A percentile compares a stretch with the other conserved stretches of the same genome.
phyloP scores from a whole-genome alignment of 2,113 vertebrate species.

The Albula goreensis region DNA sequence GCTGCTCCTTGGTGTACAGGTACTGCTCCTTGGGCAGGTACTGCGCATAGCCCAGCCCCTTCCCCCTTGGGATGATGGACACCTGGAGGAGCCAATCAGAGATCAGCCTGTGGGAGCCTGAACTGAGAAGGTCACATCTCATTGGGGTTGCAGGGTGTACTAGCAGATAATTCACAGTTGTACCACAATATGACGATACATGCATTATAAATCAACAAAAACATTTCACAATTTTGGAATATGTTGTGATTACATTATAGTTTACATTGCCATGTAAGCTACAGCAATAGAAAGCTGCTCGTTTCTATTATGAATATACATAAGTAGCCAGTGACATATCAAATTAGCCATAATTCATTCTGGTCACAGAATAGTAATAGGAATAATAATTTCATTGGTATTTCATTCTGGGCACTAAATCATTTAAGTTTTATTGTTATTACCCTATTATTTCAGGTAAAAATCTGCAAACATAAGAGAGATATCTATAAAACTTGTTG shows the following conservation, averaged over 20 bases:
- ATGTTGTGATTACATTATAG: no score
- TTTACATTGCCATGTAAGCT: no score
- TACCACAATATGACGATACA: no score
- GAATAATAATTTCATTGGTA: not conserved
- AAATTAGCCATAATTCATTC: no score
- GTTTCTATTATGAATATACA: no score
- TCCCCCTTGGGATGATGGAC: slow-evolving; percentile 88
- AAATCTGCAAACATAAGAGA: not conserved
- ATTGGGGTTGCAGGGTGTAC: no score
- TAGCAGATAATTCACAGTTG: no score
- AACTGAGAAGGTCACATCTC: not conserved
- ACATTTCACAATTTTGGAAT: no score
- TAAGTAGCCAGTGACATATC: no score
- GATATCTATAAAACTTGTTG: not conserved
- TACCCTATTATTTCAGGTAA: not conserved
- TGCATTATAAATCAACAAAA: no score
- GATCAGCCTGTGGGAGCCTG: not conserved
- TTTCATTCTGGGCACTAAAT: not conserved
- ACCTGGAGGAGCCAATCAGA: slow-evolving; percentile 64
- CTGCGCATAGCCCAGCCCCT: slow-evolving; percentile 86
- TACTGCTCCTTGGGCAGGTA: slow-evolving; percentile 87
- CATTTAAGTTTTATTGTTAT: not conserved
- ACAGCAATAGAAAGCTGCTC: no score
- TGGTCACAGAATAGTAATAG: no score
- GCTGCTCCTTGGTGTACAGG: slow-evolving; percentile 85